These are phyloP conservation scores for Netelia virgata DNA, from an alignment of 2,888 invertebrate species.

Conservation along the genomic window DNA sequence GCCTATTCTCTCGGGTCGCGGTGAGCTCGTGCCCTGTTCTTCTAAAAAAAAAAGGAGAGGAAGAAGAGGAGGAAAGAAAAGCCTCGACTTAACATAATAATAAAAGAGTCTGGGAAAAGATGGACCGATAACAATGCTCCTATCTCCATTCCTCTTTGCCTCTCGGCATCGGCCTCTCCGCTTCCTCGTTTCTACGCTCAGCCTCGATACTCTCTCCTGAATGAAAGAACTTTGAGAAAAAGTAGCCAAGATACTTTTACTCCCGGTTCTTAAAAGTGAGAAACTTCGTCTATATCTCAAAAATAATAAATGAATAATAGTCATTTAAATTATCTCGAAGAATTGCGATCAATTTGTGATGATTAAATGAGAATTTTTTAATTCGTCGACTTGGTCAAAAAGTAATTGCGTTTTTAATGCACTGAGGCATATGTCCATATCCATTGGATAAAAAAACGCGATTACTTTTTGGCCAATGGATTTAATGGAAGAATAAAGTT, in stretches of 20 bases:
- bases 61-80: constrained; percentile 1
- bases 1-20: constrained; percentile 19
- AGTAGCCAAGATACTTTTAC: not conserved
- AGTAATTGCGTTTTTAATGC: too few species aligned
- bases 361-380: too few species aligned
- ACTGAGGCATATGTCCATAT: too few species aligned
- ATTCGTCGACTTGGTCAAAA: too few species aligned
- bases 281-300: not conserved
- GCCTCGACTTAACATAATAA: constrained; percentile 74
- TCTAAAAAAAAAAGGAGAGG: not conserved
- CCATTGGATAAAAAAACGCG: too few species aligned
- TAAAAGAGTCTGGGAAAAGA: constrained; percentile 66
- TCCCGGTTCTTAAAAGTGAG: not conserved
- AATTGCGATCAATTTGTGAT: not conserved
- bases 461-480: too few species aligned
- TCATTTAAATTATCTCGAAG: not conserved
- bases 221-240: not conserved
- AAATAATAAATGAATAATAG: not conserved
- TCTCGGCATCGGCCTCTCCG: constrained; percentile 1
- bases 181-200: not conserved
- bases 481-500: not conserved
- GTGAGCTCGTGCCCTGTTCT: not conserved
- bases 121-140: constrained; percentile 47
- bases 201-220: not conserved
- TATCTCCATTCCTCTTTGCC: constrained; percentile 18